phyloP scores from a whole-genome alignment of 2,888 invertebrate species.

The Luperina testacea region DNA sequence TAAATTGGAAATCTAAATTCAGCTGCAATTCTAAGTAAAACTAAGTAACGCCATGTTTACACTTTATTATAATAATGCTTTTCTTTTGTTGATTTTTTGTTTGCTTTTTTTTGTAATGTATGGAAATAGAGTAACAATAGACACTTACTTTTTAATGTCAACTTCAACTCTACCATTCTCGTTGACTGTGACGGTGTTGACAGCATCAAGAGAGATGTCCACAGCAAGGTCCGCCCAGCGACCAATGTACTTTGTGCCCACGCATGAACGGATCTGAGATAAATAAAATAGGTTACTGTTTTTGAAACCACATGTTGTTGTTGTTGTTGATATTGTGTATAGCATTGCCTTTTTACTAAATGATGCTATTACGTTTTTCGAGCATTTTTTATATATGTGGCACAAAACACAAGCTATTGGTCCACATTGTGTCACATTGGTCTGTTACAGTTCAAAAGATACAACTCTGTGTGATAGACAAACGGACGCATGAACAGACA shows the following conservation, averaged over 20 bases:
- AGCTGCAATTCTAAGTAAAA: neutral
- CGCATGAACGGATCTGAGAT: conserved; percentile 94
- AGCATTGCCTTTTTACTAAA: neutral
- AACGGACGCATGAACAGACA: neutral
- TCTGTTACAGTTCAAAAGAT: neutral
- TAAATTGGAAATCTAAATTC: neutral
- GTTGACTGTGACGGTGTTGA: conserved; percentile 96
- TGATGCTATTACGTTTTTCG: neutral
- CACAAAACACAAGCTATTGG: neutral
- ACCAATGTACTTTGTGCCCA: conserved; percentile 99
- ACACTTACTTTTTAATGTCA: conserved; percentile 96
- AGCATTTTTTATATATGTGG: neutral
- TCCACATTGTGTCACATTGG: neutral
- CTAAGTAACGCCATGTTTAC: neutral
- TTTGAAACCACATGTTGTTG: neutral
- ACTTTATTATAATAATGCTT: neutral
- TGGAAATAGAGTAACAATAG: neutral
- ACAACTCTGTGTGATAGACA: neutral
- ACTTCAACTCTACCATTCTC: conserved; percentile 98
- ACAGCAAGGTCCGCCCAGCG: conserved; percentile 99
- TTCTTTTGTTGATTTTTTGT: no score
- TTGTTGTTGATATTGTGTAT: neutral
- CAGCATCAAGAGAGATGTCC: conserved; percentile 98
- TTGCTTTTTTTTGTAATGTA: neutral
- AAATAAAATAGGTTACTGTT: neutral